Conservation (phyloP, 2,113 vertebrate genomes). For the Rhizomys pruinosus region DNA sequence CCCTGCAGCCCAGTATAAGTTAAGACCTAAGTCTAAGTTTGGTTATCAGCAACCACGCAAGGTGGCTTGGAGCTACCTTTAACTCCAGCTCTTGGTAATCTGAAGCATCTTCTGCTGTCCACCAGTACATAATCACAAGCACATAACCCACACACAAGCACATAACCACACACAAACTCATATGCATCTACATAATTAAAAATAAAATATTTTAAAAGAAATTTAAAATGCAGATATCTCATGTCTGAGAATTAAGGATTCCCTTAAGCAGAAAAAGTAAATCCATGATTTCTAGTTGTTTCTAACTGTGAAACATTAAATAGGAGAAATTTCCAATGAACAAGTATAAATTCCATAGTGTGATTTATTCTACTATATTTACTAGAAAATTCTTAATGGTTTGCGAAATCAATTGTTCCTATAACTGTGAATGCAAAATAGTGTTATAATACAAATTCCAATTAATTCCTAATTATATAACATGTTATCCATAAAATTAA, state of each 20-base stretch:
- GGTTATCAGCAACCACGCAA: not conserved
- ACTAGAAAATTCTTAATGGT: slow-evolving; percentile 34
- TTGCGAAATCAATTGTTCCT: slow-evolving; percentile 47
- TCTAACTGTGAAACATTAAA: not conserved
- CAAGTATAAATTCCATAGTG: not conserved
- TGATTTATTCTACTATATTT: not conserved
- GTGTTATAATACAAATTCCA: slow-evolving; percentile 44
- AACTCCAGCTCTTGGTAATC: no score
- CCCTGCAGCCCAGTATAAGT: no score
- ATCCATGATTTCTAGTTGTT: slow-evolving; percentile 17
- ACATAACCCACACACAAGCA: not conserved
- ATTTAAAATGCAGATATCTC: not conserved
- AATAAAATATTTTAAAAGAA: not conserved
- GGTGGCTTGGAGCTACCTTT: no score
- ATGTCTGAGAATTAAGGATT: not conserved
- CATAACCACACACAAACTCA: not conserved
- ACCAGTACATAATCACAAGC: no score
- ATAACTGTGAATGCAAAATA: not conserved
- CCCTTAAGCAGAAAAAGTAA: not conserved
- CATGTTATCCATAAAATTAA: not conserved
- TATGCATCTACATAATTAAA: not conserved
- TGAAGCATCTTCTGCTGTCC: not conserved
- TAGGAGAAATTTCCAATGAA: slow-evolving; percentile 18
- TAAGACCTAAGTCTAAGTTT: no score
- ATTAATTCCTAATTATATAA: slow-evolving; percentile 53